Conservation (phyloP, 2,113 vertebrate genomes). For the Todiramphus chloris region DNA sequence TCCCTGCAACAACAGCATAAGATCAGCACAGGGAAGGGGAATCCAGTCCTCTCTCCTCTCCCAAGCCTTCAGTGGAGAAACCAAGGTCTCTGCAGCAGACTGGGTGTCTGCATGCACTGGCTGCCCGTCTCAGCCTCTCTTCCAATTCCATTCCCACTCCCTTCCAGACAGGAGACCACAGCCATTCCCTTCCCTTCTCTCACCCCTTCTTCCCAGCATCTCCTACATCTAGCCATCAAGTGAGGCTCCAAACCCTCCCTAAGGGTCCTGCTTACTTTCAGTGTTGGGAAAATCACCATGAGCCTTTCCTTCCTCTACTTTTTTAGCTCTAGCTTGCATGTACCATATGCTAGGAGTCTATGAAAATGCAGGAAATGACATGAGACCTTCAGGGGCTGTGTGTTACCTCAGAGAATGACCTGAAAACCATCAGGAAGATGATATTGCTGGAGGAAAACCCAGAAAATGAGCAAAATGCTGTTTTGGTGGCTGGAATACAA, state of each 20-base stretch:
- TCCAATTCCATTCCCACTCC: not conserved
- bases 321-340: not conserved
- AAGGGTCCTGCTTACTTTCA: not conserved
- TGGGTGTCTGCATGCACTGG: not conserved
- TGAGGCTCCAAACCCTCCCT: not conserved
- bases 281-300: not conserved
- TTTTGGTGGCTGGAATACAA: not conserved
- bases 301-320: not conserved
- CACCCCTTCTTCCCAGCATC: not conserved
- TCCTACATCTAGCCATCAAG: accelerated
- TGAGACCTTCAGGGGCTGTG: not conserved
- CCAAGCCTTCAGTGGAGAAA: not conserved
- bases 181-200: not conserved
- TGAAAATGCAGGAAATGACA: not conserved
- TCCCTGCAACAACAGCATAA: not conserved
- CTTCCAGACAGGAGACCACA: accelerated
- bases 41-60: not conserved
- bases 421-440: not conserved
- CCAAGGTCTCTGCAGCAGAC: not conserved
- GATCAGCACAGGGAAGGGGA: not conserved
- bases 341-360: not conserved
- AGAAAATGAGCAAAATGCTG: not conserved
- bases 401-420: not conserved
- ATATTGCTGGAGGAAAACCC: not conserved
- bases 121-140: not conserved